phyloP scores from a whole-genome alignment of 2,888 invertebrate genomes.

The Sphaerophoria rueppellii region DNA sequence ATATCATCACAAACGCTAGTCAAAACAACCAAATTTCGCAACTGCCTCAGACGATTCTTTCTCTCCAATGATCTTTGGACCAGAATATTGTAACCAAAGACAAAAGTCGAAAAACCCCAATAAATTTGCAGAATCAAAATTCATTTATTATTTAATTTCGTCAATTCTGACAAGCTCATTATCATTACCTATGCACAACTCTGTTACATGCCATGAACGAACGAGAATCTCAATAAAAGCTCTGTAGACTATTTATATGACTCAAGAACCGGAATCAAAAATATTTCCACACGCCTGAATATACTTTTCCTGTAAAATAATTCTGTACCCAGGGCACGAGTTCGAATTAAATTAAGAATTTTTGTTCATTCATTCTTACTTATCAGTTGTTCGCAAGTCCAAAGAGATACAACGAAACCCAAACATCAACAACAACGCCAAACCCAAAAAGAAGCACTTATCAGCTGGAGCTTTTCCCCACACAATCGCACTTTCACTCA shows the following conservation, averaged over 20 bases:
- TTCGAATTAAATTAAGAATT: background rate
- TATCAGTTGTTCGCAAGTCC: background rate
- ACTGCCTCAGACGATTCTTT: too few relatives aligned
- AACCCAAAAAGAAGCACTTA: background rate
- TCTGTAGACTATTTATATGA: background rate
- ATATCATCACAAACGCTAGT: too few relatives aligned
- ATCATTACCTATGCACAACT: too few relatives aligned
- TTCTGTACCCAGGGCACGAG: background rate
- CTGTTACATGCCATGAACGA: background rate
- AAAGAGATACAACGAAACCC: slow-evolving; percentile 9
- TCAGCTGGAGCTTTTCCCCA: slow-evolving; percentile 28
- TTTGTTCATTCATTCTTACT: background rate
- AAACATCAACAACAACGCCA: slow-evolving; percentile 38
- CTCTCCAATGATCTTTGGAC: too few relatives aligned
- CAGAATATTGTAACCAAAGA: too few relatives aligned
- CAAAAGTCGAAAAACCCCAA: too few relatives aligned
- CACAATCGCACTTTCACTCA: background rate
- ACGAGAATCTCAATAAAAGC: background rate
- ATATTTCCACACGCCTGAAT: background rate
- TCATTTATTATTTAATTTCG: too few relatives aligned
- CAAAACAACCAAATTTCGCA: too few relatives aligned
- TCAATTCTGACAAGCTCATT: too few relatives aligned
- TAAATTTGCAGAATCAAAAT: too few relatives aligned
- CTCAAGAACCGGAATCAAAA: background rate
- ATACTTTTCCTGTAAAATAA: background rate